Conservation (phyloP, 2,113 vertebrate genomes). For the Gymnarchus niloticus region DNA sequence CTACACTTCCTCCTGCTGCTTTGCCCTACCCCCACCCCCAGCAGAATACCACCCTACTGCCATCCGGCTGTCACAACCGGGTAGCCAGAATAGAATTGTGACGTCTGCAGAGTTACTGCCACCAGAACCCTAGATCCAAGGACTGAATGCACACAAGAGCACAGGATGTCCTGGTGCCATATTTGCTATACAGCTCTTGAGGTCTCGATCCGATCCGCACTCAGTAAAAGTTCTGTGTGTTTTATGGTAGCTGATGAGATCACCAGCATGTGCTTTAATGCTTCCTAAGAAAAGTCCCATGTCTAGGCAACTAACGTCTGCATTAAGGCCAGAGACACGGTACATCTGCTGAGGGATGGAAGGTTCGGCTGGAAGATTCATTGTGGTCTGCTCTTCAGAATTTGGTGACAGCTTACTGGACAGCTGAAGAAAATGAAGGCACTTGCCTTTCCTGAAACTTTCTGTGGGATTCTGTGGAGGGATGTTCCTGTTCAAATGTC, state of each 20-base stretch:
- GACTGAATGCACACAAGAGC: constrained; percentile 22
- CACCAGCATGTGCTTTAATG: background rate
- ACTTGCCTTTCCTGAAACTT: constrained; percentile 2
- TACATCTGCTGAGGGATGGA: background rate
- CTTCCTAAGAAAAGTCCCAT: background rate
- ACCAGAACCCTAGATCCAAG: constrained; percentile 52
- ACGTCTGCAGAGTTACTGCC: constrained; percentile 60
- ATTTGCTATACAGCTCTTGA: background rate
- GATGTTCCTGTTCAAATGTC: constrained; percentile 42
- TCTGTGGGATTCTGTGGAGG: background rate
- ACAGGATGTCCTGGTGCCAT: background rate
- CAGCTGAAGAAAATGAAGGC: background rate
- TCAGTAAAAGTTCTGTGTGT: background rate
- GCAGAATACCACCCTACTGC: constrained; percentile 63
- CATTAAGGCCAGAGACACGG: background rate
- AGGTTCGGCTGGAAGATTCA: background rate
- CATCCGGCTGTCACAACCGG: constrained; percentile 59
- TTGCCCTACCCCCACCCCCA: constrained; percentile 48
- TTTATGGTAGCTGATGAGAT: background rate
- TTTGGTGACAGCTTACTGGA: background rate
- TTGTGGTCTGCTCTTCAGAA: background rate
- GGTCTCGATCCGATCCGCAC: background rate
- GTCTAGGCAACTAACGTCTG: background rate
- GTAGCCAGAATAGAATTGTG: constrained; percentile 63
- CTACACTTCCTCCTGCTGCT: constrained; percentile 61